A percentile compares a stretch with the other conserved stretches of the same genome.
phyloP scores from a whole-genome alignment of 2,113 vertebrate species.

The Mus pahari region DNA sequence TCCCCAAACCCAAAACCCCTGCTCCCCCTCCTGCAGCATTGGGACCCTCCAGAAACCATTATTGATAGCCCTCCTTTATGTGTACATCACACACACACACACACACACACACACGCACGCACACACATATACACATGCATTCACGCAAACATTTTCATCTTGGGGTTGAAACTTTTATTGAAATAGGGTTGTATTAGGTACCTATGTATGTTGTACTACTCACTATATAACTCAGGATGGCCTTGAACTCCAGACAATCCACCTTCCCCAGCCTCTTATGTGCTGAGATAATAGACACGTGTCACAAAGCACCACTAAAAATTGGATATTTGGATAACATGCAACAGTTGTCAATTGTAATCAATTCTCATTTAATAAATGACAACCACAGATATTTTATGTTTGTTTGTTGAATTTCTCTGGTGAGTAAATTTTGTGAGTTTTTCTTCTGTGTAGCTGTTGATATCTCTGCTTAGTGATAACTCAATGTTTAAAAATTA shows the following conservation, averaged over 20 bases:
- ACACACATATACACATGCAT: not conserved
- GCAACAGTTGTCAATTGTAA: not conserved
- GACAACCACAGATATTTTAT: not conserved
- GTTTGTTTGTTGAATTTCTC: not conserved
- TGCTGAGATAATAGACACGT: not conserved
- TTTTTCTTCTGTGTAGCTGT: not conserved
- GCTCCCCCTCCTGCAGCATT: not conserved
- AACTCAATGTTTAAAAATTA: not conserved
- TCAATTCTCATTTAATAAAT: not conserved
- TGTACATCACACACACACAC: not conserved
- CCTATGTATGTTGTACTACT: not conserved
- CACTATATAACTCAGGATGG: not conserved
- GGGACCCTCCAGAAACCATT: not conserved
- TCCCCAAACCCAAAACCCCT: rapidly evolving
- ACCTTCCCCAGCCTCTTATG: not conserved
- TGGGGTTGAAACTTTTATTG: not conserved
- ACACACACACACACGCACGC: not conserved
- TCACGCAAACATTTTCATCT: not conserved
- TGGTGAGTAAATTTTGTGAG: not conserved
- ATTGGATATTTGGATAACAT: not conserved
- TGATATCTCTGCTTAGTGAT: not conserved
- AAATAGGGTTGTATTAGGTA: not conserved
- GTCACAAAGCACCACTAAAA: not conserved
- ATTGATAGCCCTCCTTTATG: not conserved
- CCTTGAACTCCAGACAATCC: not conserved